Base-by-base conservation (phyloP, 2,113 vertebrate species). In the Ivindomyrus marchei region DNA sequence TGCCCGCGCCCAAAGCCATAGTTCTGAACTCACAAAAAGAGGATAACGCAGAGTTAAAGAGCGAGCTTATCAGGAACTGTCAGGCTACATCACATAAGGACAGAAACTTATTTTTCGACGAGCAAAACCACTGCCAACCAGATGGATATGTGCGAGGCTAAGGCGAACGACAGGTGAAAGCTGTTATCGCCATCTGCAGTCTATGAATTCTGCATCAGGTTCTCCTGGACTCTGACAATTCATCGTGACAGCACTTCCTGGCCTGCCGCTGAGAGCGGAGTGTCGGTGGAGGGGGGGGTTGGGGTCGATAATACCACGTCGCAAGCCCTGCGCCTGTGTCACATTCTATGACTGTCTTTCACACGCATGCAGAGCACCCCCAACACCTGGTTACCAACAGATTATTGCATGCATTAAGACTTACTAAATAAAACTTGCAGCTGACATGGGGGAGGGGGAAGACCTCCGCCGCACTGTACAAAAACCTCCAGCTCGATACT, bases 161-260 rank as follows among this genome's bases (percentile, higher is more conserved):
- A 92, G 91, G 91, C 85, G 62, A 31, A 88, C 24, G 62, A 85
- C 89, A 92, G 88, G 88, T 91, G 87, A 92, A 91, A 74, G 17
- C 47, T 89, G 91, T 92, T 91, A 52, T 90, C 91, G 89, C 91
- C 39, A 27, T 91, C 90, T 66, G 52, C 87, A 90, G 87, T 90
- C 91, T 46, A 62, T 93, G 91, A 90, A 92, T 90, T 88, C 47
- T 90, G 89, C 88, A 88, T 39, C 45, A 91, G 45, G 93, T 91
- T 56, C 93, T 93, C 93, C 87, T 93, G 92, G 91, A 94, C 91
- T 91, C 93, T 95, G 93, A 93, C 93, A 95, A 96, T 95, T 93
- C 92, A 94, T 95, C 95, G 91, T 95, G 95, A 94, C 95, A 95
- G 95, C 92, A 93, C 93, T 94, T 95, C 95, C 94, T 94, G 94